Percentiles rank a stretch among this genome's conserved stretches.
Evolutionary conservation across 2,888 invertebrate species (phyloP).

Genomic region (Oligia latruncula): DNA sequence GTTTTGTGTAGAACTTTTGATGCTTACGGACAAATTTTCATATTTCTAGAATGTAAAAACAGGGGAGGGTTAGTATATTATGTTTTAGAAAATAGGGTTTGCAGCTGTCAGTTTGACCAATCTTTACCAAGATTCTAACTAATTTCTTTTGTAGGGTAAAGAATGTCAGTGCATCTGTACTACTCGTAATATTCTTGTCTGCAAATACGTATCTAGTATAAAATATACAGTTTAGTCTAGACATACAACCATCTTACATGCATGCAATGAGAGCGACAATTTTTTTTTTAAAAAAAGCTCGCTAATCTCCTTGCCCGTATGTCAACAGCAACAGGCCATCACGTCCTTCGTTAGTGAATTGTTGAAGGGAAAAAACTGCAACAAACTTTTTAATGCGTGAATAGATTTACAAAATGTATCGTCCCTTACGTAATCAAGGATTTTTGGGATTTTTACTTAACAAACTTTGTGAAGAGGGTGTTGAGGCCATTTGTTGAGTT

Average conservation of each 20-base stretch:
- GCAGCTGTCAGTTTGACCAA: no score
- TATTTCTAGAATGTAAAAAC: no score
- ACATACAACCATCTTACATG: not conserved
- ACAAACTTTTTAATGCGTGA: slow-evolving; percentile 73
- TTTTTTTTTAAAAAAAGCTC: not conserved
- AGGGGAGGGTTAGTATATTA: no score
- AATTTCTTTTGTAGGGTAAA: no score
- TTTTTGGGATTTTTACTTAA: slow-evolving; percentile 48
- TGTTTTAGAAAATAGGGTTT: no score
- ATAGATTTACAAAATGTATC: slow-evolving; percentile 71
- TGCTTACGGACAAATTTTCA: no score
- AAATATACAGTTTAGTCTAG: not conserved
- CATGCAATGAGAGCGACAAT: no score
- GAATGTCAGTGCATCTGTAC: no score
- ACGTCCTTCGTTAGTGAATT: slow-evolving; percentile 73
- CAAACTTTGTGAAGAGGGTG: slow-evolving; percentile 39
- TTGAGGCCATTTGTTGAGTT: slow-evolving; percentile 21
- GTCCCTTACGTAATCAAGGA: slow-evolving; percentile 58
- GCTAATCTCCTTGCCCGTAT: slow-evolving; percentile 17
- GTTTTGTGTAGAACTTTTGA: no score
- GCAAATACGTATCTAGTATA: not conserved
- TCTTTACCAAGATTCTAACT: no score
- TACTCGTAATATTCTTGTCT: no score
- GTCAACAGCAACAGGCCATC: slow-evolving; percentile 52
- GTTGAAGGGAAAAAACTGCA: slow-evolving; percentile 70